Evolutionary conservation across 2,888 invertebrate genomes (phyloP).

Genomic region (Matsumyia berberina): DNA sequence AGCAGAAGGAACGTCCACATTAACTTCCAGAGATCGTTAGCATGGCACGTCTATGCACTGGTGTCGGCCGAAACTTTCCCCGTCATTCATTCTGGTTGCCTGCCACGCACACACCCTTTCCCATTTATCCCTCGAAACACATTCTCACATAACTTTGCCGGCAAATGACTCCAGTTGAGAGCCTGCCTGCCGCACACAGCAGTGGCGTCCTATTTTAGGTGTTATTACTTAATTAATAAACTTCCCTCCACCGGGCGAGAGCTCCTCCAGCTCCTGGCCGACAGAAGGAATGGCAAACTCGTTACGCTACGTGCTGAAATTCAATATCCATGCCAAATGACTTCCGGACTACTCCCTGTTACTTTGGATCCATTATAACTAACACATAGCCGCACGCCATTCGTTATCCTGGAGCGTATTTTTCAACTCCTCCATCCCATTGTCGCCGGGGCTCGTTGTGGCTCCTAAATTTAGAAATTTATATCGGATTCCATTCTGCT

Average conservation of each 20-base stretch:
- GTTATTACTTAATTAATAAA: conserved; percentile 77
- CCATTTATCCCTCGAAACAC: conserved; percentile 41
- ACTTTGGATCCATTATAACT: conserved; percentile 61
- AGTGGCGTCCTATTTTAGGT: conserved; percentile 72
- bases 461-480: conserved; percentile 73
- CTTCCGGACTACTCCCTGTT: conserved; percentile 71
- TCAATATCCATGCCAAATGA: conserved; percentile 76
- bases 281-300: conserved; percentile 66
- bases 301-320: conserved; percentile 75
- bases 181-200: conserved; percentile 29
- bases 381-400: conserved; percentile 61
- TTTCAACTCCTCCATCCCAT: conserved; percentile 35
- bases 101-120: conserved; percentile 62
- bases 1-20: conserved; percentile 17
- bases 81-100: conserved; percentile 57
- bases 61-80: conserved; percentile 31
- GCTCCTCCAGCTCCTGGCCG: not conserved
- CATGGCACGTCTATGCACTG: conserved; percentile 54
- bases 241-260: conserved; percentile 59
- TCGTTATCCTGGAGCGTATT: conserved; percentile 61
- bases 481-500: conserved; percentile 59
- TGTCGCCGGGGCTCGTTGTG: conserved; percentile 51
- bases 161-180: conserved; percentile 42
- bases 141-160: conserved; percentile 71
- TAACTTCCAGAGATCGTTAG: conserved; percentile 26